phyloP scores from a whole-genome alignment of 2,888 invertebrate genomes.

The Pemphredon lugubris region DNA sequence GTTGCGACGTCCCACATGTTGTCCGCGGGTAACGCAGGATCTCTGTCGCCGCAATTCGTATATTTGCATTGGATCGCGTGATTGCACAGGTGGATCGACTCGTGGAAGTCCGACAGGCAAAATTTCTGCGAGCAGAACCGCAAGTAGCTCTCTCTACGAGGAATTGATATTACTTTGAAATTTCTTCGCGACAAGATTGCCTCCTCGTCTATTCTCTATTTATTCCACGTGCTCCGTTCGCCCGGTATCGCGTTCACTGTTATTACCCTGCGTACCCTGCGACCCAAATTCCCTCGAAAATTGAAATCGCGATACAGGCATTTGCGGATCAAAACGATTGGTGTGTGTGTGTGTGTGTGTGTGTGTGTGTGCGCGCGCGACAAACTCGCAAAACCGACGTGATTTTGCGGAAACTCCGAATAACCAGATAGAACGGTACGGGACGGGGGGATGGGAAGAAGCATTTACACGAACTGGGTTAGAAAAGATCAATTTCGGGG shows the following conservation, averaged over 20 bases:
- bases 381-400: neutral
- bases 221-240: neutral
- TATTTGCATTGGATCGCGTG: constrained; percentile 96
- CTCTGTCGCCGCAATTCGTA: constrained; percentile 86
- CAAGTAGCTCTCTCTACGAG: constrained; percentile 91
- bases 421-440: neutral
- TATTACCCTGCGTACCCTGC: too few relatives aligned
- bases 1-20: constrained; percentile 97
- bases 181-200: neutral
- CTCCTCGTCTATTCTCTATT: neutral
- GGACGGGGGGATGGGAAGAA: constrained; percentile 15
- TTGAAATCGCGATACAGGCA: too few relatives aligned
- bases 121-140: constrained; percentile 96
- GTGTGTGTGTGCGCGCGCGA: too few relatives aligned
- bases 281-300: too few relatives aligned
- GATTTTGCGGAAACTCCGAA: neutral
- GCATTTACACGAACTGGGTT: constrained; percentile 63
- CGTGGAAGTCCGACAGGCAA: constrained; percentile 92
- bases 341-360: too few relatives aligned
- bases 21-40: constrained; percentile 90
- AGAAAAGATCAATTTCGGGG: constrained; percentile 58
- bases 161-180: constrained; percentile 1
- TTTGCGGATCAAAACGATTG: too few relatives aligned
- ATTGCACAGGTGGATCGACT: constrained; percentile 96
- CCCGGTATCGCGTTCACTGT: too few relatives aligned